A percentile compares a stretch with the other conserved stretches of the same genome.
These are phyloP conservation scores for Xiphorhynchus elegans DNA, from an alignment of 2,113 vertebrate species.

Conservation along the genomic window DNA sequence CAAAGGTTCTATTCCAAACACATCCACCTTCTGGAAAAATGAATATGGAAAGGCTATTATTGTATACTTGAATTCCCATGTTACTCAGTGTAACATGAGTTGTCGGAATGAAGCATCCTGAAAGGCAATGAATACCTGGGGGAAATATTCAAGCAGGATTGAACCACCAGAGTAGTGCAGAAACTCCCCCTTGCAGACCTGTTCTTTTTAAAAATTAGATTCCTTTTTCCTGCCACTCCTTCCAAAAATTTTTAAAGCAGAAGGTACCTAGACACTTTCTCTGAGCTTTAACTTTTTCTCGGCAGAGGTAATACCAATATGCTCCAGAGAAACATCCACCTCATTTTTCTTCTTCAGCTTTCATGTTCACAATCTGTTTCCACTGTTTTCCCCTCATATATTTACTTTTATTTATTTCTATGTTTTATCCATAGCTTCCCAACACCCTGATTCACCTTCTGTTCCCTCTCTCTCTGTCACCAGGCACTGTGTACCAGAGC, in stretches of 20 bases:
- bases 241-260: conserved; percentile 6
- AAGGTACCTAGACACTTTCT: neutral
- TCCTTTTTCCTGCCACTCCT: neutral
- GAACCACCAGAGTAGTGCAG: neutral
- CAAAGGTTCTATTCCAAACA: neutral
- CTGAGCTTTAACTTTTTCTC: neutral
- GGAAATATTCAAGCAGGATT: neutral
- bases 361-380: neutral
- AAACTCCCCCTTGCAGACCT: neutral
- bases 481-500: neutral
- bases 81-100: neutral
- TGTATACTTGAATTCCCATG: neutral
- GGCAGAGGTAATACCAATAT: neutral
- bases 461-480: neutral
- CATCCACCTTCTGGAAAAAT: neutral
- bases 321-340: neutral
- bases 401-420: conserved; percentile 22
- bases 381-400: neutral
- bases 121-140: neutral
- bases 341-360: neutral
- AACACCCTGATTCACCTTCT: neutral
- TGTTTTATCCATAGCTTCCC: neutral
- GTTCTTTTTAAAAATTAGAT: neutral
- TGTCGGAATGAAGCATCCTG: neutral
- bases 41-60: neutral